Percentiles rank a stretch among this genome's conserved stretches.
Evolutionary conservation across 2,797 vertebrate genomes (phyloP).

Genomic region (Sciaenops ocellatus): DNA sequence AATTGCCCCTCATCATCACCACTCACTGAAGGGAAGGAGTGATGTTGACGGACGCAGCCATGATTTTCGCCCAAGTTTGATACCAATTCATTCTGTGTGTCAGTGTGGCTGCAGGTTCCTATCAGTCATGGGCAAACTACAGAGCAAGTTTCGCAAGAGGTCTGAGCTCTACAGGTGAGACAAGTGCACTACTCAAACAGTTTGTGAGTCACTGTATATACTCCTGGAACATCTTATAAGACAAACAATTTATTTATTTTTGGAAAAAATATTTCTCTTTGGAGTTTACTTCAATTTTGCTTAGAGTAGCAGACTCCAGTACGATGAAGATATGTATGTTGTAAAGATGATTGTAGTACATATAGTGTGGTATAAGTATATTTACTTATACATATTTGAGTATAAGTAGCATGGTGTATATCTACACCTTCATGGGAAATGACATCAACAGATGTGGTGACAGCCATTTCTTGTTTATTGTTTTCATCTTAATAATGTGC

Average conservation of each 20-base stretch:
- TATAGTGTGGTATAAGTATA: background rate
- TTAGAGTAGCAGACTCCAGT: no score
- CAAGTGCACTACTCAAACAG: background rate
- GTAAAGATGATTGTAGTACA: background rate
- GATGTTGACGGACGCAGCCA: background rate
- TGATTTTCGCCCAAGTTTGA: background rate
- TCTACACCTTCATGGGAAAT: background rate
- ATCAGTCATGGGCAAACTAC: constrained; percentile 92
- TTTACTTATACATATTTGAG: no score
- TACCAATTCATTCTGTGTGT: constrained; percentile 13
- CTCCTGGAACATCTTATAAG: no score
- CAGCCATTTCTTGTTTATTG: background rate
- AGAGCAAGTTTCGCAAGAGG: constrained; percentile 92
- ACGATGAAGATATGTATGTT: background rate
- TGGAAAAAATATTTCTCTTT: background rate
- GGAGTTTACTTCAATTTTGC: no score
- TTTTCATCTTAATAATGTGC: background rate
- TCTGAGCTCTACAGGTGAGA: constrained; percentile 91
- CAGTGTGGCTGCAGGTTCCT: constrained; percentile 59
- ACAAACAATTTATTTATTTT: background rate
- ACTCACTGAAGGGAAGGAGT: background rate
- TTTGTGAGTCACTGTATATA: constrained; percentile 8
- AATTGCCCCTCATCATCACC: background rate
- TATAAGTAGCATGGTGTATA: background rate
- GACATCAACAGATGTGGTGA: background rate